Evolutionary conservation across 1,140 invertebrate species (phyloP), one percentile per base, ranked within the genome.

Genomic region (Ceratina japonica): DNA sequence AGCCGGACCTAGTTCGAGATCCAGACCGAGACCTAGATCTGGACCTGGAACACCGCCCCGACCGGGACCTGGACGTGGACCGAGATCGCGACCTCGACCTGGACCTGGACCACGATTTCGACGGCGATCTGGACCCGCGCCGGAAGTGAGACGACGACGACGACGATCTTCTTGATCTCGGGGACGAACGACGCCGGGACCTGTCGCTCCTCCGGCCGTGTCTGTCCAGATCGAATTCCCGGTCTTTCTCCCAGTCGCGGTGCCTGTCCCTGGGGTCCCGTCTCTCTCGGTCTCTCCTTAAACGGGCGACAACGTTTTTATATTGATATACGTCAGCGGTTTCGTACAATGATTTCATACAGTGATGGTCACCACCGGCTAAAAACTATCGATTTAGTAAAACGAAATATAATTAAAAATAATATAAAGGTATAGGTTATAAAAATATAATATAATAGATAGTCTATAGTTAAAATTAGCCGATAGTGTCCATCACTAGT

Each of bases 11-110:
- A 18, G 74, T 80, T 68, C 87, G 82, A 1, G 86, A 87, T 71
- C 86, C 75, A 8, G 76, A 69, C 58, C 85, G 79, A 3, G 78
- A 69, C 58, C 85, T 82, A 3, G 78, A 79, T 27, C 78, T 78
- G 3, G 89, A 90, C 51, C 88, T 86, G 0, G 89, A 88, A 66
- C 87, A 74, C 51, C 89, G 84, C n/a, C 86, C 75, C 5, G 76
- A n/a, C n/a, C n/a, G n/a, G n/a, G n/a, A 69, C 58, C 85, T 82
- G 7, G 78, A 79, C 24, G 75, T 78, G 3, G 89, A 90, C 51
- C 88, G 85, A 0, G 89, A 88, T 64, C 87, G 72, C 51, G n/a
- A 86, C 18, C 87, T 69, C 3, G 87, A 86, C 69, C 84, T 80
- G 27, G 87, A 89, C 54, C 79, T 75, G 4, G 84, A 84, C 75